Evolutionary conservation across 2,797 vertebrate species (phyloP).

Genomic region (Eremophila alpestris): DNA sequence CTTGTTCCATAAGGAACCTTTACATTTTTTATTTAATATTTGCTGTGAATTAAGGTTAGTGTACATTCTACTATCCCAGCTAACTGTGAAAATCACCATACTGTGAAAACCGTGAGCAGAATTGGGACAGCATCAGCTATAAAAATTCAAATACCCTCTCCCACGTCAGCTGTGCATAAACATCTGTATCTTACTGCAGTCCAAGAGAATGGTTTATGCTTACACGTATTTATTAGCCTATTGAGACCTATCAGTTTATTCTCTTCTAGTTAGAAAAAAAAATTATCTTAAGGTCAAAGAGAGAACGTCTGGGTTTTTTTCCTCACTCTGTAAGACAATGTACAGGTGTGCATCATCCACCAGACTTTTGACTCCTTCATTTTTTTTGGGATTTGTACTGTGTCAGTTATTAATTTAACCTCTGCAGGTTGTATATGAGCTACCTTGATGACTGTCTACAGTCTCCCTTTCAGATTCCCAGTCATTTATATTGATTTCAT

Average conservation of each 20-base stretch:
- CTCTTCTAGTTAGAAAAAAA: not conserved
- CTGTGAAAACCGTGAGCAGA: not conserved
- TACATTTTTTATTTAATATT: not conserved
- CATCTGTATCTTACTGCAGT: not conserved
- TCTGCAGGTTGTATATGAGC: not conserved
- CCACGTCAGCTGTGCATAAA: fast-evolving
- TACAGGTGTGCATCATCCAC: not conserved
- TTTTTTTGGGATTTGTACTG: not conserved
- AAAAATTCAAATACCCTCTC: not conserved
- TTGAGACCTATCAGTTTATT: not conserved
- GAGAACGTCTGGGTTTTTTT: not conserved
- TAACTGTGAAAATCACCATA: not conserved
- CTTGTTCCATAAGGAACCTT: not conserved
- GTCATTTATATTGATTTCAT: not conserved
- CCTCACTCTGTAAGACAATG: not conserved
- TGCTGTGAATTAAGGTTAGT: not conserved
- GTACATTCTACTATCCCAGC: not conserved
- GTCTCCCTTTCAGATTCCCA: not conserved
- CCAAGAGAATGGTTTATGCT: not conserved
- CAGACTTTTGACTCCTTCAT: not conserved
- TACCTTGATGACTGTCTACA: not conserved
- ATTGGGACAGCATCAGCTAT: not conserved
- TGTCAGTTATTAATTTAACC: not conserved
- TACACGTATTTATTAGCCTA: not conserved
- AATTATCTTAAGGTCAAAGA: not conserved